These are phyloP conservation scores for Montifringilla adamsi DNA, from an alignment of 2,113 vertebrate species.

Conservation along the genomic window DNA sequence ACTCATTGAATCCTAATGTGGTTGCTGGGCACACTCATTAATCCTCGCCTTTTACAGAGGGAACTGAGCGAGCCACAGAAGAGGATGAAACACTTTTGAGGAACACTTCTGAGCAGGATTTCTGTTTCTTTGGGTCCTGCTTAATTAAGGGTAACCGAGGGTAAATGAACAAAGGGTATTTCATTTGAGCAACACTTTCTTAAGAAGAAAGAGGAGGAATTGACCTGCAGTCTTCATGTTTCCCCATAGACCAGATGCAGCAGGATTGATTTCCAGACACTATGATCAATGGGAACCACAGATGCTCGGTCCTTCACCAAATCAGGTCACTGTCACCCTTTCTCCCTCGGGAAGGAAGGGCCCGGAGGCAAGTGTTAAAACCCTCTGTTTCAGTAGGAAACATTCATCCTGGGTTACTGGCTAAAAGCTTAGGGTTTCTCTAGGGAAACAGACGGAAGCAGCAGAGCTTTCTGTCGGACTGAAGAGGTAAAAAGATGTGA, in stretches of 20 bases:
- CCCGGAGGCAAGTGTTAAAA: background rate
- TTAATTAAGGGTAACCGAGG: constrained; percentile 60
- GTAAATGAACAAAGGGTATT: constrained; percentile 50
- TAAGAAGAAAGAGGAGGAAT: constrained; percentile 30
- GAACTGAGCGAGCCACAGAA: background rate
- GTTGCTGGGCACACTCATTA: constrained; percentile 27
- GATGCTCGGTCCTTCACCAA: background rate
- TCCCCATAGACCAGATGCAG: constrained; percentile 17
- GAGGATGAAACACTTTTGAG: constrained; percentile 43
- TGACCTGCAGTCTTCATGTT: constrained; percentile 37
- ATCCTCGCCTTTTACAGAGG: constrained; percentile 19
- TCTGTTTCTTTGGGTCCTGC: constrained; percentile 49
- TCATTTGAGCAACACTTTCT: constrained; percentile 30
- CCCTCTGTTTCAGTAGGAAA: background rate
- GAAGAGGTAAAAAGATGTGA: background rate
- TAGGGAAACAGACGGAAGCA: background rate
- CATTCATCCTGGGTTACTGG: background rate
- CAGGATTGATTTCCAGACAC: constrained; percentile 28
- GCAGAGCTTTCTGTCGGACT: background rate
- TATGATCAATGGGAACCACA: background rate
- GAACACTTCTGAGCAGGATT: constrained; percentile 50
- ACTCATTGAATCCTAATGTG: constrained; percentile 33
- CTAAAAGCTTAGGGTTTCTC: background rate
- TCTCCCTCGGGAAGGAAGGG: background rate
- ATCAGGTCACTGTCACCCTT: constrained; percentile 38